Base-by-base conservation (phyloP, 2,888 invertebrate species). In the Drosophila colorata region DNA sequence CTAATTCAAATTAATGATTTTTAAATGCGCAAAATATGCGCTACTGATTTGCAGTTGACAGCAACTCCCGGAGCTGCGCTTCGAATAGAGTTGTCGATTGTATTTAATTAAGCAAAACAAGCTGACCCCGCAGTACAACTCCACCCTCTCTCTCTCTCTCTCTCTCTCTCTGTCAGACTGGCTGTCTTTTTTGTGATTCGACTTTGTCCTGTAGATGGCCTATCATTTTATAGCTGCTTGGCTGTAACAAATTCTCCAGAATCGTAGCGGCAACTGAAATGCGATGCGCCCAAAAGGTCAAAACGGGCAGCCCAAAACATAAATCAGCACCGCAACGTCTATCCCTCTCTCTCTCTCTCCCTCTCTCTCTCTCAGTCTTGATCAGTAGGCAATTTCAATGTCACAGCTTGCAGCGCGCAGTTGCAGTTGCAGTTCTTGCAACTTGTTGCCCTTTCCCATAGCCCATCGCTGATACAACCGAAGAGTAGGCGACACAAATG, bases 1-100 rank as follows among this genome's bases (percentile, higher is more conserved):
- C 72, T 85, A 90, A 88, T 90, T 80, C 79, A 87, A 70, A 88
- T 88, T 87, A 88, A 90, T 88, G 87, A 88, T 80, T 79, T 88
- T 88, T 89, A 90, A 88, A 88, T 85, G 81, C 86, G 79, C 87
- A 65, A 85, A 86, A 88, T 88, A 83, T 76, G 80, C 86, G 60
- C 88, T 82, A 73, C 88, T 82, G 82, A 82, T 82, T 82, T 78
- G 31, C 56, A 73, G 47, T 49, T 74, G 69, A 67, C 73, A 56
- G 61, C 53, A 35, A 41, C 46, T 31, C 18, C 47, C 7, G 31
- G 20, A 33, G 11, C 41, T 41, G 46, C 16, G 18, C 41, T 23
- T 51, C 46, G 61, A 73, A 83, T 88, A 86, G 83, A 88, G 88
- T 79, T 87, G 86, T 80, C 66, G 70, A 82, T 87, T 82, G 86